Evolutionary conservation across 1,140 invertebrate species (phyloP).

Genomic region (Orchestia grillus): DNA sequence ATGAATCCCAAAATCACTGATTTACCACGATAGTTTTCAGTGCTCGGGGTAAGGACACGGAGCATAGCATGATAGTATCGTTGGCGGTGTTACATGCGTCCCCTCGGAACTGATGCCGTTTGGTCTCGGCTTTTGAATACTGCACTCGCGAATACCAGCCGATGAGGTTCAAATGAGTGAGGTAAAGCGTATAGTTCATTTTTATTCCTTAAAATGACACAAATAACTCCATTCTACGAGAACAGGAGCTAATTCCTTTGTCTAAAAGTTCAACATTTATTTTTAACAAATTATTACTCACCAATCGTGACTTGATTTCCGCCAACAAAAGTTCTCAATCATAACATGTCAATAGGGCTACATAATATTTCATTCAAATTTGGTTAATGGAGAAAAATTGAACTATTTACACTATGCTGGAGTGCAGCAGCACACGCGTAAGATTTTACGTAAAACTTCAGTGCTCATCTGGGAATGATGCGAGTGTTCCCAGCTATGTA

Average conservation of each 20-base stretch:
- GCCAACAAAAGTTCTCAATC: neutral
- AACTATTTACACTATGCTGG: neutral
- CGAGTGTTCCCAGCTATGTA: neutral
- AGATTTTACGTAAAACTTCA: neutral
- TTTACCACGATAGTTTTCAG: neutral
- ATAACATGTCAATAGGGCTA: neutral
- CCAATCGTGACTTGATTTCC: neutral
- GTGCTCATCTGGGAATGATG: neutral
- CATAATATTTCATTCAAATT: neutral
- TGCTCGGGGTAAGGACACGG: neutral
- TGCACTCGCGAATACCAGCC: neutral
- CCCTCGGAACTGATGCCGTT: no score
- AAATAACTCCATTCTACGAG: neutral
- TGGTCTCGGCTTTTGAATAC: no score
- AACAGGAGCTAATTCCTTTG: neutral
- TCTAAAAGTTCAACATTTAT: neutral
- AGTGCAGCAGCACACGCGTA: neutral
- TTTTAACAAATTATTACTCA: neutral
- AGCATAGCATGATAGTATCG: neutral
- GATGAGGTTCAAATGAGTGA: neutral
- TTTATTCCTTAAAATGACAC: neutral
- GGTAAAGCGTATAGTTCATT: neutral
- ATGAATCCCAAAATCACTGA: neutral
- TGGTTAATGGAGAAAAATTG: neutral
- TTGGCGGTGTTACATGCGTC: neutral